Evolutionary conservation across 2,113 vertebrate species (phyloP).

Genomic region (Tapirus terrestris): DNA sequence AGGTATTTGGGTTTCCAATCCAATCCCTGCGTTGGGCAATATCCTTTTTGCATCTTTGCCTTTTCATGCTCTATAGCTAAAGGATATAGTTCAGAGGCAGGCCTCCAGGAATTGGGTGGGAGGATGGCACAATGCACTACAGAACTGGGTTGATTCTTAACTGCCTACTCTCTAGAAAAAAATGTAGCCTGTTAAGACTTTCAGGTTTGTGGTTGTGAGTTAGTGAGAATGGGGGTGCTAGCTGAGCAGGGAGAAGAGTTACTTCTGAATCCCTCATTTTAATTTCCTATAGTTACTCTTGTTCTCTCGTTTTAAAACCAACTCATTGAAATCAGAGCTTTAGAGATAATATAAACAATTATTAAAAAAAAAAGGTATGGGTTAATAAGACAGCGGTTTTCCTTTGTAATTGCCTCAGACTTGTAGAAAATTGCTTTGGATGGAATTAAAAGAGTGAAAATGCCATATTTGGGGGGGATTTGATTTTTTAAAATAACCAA

Average conservation of each 20-base stretch:
- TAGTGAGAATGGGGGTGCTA: not conserved
- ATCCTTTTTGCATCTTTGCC: not conserved
- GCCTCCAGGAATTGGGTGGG: not conserved
- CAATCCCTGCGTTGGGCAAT: not conserved
- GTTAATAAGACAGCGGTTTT: not conserved
- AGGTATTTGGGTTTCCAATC: not conserved
- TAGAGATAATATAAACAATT: not conserved
- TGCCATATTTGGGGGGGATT: not conserved
- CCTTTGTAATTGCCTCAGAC: not conserved
- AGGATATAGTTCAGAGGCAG: not conserved
- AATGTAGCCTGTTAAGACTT: not conserved
- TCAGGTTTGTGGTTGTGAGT: not conserved
- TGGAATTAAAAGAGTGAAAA: slow-evolving; percentile 38
- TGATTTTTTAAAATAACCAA: not conserved
- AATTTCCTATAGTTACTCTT: not conserved
- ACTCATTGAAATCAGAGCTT: not conserved
- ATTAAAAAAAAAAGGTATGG: not conserved
- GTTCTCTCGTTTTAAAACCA: not conserved
- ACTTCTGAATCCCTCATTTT: not conserved
- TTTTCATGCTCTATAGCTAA: not conserved
- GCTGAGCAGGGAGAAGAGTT: not conserved
- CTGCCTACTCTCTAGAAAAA: not conserved
- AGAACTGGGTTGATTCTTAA: not conserved
- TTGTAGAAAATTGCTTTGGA: slow-evolving; percentile 39
- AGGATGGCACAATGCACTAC: not conserved